Percentiles rank a stretch among this genome's conserved stretches.
Conservation (phyloP, 2,888 invertebrate species). For the Pollenia amentaria region DNA sequence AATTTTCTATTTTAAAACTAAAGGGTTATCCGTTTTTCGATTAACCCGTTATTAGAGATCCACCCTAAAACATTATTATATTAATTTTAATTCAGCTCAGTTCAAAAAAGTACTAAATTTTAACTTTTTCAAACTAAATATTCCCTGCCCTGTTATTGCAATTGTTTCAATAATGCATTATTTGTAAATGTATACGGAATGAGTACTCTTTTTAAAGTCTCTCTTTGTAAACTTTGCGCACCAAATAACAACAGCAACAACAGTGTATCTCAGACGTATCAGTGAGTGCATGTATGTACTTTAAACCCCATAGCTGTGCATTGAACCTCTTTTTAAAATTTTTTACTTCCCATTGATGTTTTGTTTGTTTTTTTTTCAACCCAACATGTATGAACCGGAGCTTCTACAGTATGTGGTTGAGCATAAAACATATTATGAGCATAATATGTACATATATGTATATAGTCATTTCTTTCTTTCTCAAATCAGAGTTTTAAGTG, state of each 20-base stretch:
- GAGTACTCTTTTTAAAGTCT: conserved; percentile 35
- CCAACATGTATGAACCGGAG: conserved; percentile 5
- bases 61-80: too few species aligned
- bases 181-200: background rate
- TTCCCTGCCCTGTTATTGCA: background rate
- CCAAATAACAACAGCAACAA: conserved; percentile 32
- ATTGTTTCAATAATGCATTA: conserved; percentile 20
- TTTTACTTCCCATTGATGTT: conserved; percentile 71
- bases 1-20: too few species aligned
- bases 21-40: too few species aligned
- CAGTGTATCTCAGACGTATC: conserved; percentile 17
- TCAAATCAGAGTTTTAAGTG: conserved; percentile 39
- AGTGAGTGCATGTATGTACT: conserved; percentile 43
- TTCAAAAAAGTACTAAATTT: too few species aligned
- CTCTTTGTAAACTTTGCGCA: conserved; percentile 45
- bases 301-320: conserved; percentile 69
- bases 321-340: conserved; percentile 69
- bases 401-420: conserved; percentile 23
- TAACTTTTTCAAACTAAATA: background rate
- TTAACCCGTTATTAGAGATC: too few species aligned
- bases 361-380: conserved; percentile 33
- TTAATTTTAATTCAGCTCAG: too few species aligned
- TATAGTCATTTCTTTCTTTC: conserved; percentile 70
- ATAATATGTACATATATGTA: background rate
- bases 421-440: conserved; percentile 18